Conservation (phyloP, 2,888 invertebrate genomes). For the Parochlus steinenii region DNA sequence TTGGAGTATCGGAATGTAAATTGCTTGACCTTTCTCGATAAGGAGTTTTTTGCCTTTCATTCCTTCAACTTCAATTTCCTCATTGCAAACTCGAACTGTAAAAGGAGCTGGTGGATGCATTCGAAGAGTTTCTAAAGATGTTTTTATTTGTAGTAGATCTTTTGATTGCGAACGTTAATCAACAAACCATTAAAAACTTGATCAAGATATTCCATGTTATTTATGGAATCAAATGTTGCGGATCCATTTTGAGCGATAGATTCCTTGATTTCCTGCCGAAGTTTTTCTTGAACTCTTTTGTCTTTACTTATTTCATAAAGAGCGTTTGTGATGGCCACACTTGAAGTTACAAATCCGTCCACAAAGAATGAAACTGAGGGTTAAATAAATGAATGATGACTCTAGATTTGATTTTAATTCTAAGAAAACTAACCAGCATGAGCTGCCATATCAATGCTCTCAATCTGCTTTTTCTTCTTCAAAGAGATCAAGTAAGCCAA, state of each 20-base stretch:
- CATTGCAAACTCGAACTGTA: constrained; percentile 19
- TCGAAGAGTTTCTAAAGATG: constrained; percentile 21
- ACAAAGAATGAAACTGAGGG: constrained; percentile 19
- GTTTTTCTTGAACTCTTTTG: constrained; percentile 18
- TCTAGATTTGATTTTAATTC: no score
- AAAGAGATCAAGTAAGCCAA: constrained; percentile 16
- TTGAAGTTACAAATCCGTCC: constrained; percentile 22
- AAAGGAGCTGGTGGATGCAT: constrained; percentile 19
- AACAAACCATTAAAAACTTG: constrained; percentile 20
- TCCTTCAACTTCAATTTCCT: constrained; percentile 12
- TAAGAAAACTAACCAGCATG: no score
- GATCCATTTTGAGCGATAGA: constrained; percentile 15
- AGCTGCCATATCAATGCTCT: constrained; percentile 19
- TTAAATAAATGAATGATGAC: no score
- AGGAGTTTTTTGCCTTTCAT: constrained; percentile 7
- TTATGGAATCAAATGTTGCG: constrained; percentile 18
- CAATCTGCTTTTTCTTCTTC: constrained; percentile 17
- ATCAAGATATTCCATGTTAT: constrained; percentile 21
- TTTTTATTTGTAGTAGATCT: neutral
- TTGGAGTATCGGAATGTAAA: constrained; percentile 2
- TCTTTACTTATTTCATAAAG: constrained; percentile 17
- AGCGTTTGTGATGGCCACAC: constrained; percentile 17
- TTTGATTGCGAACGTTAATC: no score
- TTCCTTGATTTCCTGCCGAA: constrained; percentile 19
- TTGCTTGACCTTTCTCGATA: constrained; percentile 10